Evolutionary conservation across 2,113 vertebrate species (phyloP).

Genomic region (Dipodomys merriami): DNA sequence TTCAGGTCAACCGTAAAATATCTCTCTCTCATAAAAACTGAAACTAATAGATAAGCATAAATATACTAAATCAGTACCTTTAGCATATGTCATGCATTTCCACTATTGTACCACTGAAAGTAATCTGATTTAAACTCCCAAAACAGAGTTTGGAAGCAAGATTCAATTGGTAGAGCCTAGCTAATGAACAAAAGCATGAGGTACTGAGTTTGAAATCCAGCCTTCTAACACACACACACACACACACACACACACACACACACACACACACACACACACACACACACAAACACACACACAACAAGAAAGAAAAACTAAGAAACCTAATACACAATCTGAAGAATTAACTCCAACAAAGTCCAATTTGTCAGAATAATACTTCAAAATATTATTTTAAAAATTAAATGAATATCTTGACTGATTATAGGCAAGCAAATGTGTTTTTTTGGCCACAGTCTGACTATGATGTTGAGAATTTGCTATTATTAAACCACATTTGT

Average conservation of each 20-base stretch:
- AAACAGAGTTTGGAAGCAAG: background rate
- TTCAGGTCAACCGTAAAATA: background rate
- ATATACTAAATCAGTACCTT: background rate
- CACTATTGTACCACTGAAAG: background rate
- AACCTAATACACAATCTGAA: background rate
- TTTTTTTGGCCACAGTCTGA: background rate
- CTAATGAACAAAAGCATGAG: too few species aligned
- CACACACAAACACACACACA: too few species aligned
- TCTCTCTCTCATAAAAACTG: background rate
- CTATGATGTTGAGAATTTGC: background rate
- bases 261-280: too few species aligned
- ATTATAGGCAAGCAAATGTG: background rate
- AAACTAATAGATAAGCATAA: background rate
- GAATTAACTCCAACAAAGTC: background rate
- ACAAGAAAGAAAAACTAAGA: too few species aligned
- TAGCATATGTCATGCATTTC: background rate
- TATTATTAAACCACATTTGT: background rate
- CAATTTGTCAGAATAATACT: background rate
- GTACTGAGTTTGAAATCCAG: too few species aligned
- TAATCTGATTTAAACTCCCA: background rate
- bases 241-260: too few species aligned
- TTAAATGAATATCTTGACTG: background rate
- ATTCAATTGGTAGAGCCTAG: too few species aligned
- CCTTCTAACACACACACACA: too few species aligned
- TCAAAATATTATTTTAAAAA: background rate